Percentiles rank a stretch among this genome's conserved stretches.
phyloP scores from a whole-genome alignment of 2,113 vertebrate species.

The Alectura lathami region DNA sequence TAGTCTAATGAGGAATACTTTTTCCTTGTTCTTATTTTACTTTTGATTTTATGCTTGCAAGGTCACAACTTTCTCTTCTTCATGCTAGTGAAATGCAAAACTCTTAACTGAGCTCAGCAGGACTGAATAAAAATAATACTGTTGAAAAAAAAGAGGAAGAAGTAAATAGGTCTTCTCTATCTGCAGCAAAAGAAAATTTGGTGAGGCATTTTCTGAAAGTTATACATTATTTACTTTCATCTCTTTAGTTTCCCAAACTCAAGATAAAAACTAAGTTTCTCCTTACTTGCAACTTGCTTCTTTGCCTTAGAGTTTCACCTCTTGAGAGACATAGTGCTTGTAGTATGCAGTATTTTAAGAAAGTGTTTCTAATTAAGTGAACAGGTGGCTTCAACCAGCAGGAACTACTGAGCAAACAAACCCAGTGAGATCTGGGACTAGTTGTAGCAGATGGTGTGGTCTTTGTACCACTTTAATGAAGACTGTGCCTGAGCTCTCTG shows the following conservation, averaged over 20 bases:
- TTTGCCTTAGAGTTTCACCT: not conserved
- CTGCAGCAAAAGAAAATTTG: not conserved
- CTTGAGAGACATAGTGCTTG: not conserved
- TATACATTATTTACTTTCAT: not conserved
- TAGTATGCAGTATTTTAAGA: slow-evolving; percentile 30
- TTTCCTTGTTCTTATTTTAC: not conserved
- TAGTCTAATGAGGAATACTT: not conserved
- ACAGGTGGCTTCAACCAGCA: slow-evolving; percentile 66
- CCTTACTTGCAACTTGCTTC: not conserved
- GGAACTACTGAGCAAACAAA: slow-evolving; percentile 63
- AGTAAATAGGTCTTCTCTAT: accelerated
- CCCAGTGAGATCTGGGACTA: slow-evolving; percentile 49
- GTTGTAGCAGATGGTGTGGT: slow-evolving; percentile 63
- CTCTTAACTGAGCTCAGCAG: not conserved
- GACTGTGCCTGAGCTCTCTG: slow-evolving; percentile 40
- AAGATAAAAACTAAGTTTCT: not conserved
- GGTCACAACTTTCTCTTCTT: not conserved
- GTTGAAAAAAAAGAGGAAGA: not conserved
- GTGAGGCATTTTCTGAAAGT: not conserved
- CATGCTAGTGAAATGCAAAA: not conserved
- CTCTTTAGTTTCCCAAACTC: not conserved
- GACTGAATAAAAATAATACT: not conserved
- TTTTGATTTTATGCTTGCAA: not conserved
- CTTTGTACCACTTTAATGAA: slow-evolving; percentile 68
- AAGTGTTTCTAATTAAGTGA: slow-evolving; percentile 63